These are phyloP conservation scores for Apamea monoglypha DNA, from an alignment of 2,888 invertebrate species.

Conservation along the genomic window DNA sequence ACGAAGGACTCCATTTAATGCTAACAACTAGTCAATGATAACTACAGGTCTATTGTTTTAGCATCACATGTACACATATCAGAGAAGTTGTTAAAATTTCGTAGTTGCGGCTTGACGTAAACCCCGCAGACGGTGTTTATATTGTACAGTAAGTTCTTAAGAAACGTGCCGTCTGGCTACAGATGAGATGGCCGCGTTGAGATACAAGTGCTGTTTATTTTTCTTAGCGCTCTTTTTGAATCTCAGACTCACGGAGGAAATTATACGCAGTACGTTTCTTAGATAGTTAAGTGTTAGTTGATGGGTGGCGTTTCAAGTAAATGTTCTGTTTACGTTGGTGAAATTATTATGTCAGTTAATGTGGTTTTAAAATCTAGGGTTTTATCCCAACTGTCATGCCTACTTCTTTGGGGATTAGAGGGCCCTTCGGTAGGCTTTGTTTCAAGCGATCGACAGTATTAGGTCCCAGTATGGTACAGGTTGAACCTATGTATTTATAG, in stretches of 20 bases:
- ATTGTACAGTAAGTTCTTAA: slow-evolving; percentile 81
- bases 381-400: slow-evolving; percentile 31
- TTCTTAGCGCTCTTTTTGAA: slow-evolving; percentile 82
- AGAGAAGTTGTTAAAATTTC: slow-evolving; percentile 75
- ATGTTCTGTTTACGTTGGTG: slow-evolving; percentile 60
- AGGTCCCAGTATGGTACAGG: slow-evolving; percentile 24
- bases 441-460: slow-evolving; percentile 49
- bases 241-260: slow-evolving; percentile 78
- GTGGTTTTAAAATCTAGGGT: slow-evolving; percentile 6
- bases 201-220: slow-evolving; percentile 87
- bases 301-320: slow-evolving; percentile 61
- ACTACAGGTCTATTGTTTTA: slow-evolving; percentile 56
- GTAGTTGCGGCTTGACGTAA: slow-evolving; percentile 77
- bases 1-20: slow-evolving; percentile 58
- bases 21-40: slow-evolving; percentile 53
- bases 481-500: slow-evolving; percentile 27
- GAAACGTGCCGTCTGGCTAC: slow-evolving; percentile 81
- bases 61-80: slow-evolving; percentile 51
- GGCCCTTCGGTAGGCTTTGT: slow-evolving; percentile 24
- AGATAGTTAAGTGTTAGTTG: slow-evolving; percentile 76
- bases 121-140: slow-evolving; percentile 83
- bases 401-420: slow-evolving; percentile 39
- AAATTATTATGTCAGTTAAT: slow-evolving; percentile 47
- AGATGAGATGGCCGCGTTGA: slow-evolving; percentile 87
- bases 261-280: slow-evolving; percentile 81